Evolutionary conservation across 2,888 invertebrate genomes (phyloP).

Genomic region (Dexiosoma caninum): DNA sequence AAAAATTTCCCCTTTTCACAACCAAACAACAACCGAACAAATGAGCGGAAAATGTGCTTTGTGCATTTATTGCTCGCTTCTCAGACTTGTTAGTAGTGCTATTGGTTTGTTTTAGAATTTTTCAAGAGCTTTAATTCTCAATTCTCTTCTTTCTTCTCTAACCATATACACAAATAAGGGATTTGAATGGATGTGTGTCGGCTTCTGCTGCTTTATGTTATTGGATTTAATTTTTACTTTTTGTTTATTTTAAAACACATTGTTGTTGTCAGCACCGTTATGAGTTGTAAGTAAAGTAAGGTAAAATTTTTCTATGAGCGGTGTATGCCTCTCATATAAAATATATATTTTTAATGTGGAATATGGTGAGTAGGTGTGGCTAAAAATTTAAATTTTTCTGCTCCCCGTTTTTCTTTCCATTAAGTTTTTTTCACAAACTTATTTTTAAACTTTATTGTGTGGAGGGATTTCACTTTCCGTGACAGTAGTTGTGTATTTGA

Average conservation of each 20-base stretch:
- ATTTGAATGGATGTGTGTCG: background rate
- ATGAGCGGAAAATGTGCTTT: background rate
- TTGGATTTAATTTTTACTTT: conserved; percentile 13
- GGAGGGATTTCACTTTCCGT: conserved; percentile 5
- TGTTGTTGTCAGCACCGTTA: conserved; percentile 56
- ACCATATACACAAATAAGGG: background rate
- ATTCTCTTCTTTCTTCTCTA: background rate
- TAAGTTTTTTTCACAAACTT: conserved; percentile 21
- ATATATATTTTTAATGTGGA: conserved; percentile 41
- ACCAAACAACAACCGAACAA: background rate
- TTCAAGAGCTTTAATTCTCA: background rate
- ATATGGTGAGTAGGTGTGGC: conserved; percentile 72
- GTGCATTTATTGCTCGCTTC: background rate
- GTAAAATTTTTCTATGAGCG: background rate
- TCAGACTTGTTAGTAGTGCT: background rate
- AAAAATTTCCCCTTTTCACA: background rate
- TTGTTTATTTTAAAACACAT: conserved; percentile 44
- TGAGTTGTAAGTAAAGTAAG: conserved; percentile 50
- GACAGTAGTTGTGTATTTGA: background rate
- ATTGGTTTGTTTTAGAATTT: conserved; percentile 34
- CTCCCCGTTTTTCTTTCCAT: conserved; percentile 18
- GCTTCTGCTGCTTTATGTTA: background rate
- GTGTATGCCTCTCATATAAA: conserved; percentile 12
- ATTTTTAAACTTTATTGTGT: conserved; percentile 29
- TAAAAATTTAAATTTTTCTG: conserved; percentile 76